phyloP scores from a whole-genome alignment of 2,888 invertebrate species.

The Pycnomerus fuliginosus region DNA sequence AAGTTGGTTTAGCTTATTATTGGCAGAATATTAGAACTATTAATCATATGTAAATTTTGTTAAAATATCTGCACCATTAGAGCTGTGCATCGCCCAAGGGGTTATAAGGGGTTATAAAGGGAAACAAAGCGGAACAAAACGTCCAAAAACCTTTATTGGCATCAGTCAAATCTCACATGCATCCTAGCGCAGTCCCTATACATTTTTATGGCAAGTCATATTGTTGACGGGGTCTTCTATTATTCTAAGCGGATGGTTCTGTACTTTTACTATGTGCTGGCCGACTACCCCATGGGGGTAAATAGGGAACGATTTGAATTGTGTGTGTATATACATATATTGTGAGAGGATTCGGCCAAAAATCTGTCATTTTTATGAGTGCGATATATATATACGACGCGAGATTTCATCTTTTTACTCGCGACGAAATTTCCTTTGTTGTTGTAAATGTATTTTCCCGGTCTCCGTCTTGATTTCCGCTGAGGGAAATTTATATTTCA shows the following conservation, averaged over 20 bases:
- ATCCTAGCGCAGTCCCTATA: too few species aligned
- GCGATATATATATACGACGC: constrained; percentile 40
- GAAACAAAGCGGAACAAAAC: too few species aligned
- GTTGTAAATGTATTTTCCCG: constrained; percentile 43
- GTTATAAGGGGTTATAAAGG: too few species aligned
- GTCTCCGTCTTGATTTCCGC: constrained; percentile 47
- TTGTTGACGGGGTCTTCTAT: too few species aligned
- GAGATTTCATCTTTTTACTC: constrained; percentile 44
- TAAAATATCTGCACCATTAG: too few species aligned
- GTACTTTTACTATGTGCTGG: constrained; percentile 17
- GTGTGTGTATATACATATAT: constrained; percentile 34
- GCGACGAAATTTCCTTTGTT: constrained; percentile 44
- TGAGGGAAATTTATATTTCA: constrained; percentile 49
- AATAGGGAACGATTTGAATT: constrained; percentile 43
- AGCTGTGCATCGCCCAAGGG: too few species aligned
- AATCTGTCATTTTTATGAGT: constrained; percentile 45
- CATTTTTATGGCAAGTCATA: too few species aligned
- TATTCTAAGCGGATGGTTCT: too few species aligned
- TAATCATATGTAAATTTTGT: too few species aligned
- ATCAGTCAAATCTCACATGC: constrained; percentile 4
- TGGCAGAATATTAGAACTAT: too few species aligned
- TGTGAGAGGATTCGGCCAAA: constrained; percentile 38
- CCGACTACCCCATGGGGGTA: constrained; percentile 36
- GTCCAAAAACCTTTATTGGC: too few species aligned
- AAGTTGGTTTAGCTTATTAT: too few species aligned